Evolutionary conservation across 1,140 invertebrate species (phyloP).

Genomic region (Drosophila mojavensis): DNA sequence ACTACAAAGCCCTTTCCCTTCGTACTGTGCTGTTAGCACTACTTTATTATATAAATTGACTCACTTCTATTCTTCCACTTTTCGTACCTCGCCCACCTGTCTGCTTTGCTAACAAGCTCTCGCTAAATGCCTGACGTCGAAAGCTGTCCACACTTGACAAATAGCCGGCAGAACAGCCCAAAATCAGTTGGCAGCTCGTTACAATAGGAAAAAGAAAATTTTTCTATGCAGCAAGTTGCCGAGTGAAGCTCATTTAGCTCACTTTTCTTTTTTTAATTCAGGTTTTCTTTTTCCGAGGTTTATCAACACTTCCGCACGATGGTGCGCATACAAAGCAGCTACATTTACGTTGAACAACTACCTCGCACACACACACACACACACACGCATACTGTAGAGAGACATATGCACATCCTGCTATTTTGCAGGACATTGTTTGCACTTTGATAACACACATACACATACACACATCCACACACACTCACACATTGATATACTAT

Average conservation of each 20-base stretch:
- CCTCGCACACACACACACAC: constrained; percentile 46
- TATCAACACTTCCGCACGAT: constrained; percentile 80
- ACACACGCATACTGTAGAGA: constrained; percentile 25
- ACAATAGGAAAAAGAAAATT: constrained; percentile 3
- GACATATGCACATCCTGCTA: constrained; percentile 71
- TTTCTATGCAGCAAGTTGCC: constrained; percentile 29
- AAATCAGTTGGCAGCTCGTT: neutral
- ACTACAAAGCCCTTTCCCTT: no score
- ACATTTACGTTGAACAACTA: constrained; percentile 65
- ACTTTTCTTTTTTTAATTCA: constrained; percentile 12
- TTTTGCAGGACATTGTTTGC: constrained; percentile 81
- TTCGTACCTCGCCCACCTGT: neutral
- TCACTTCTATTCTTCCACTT: neutral
- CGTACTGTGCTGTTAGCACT: no score
- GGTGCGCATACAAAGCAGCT: constrained; percentile 76
- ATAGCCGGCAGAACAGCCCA: neutral
- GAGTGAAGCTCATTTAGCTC: constrained; percentile 61
- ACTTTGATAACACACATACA: constrained; percentile 69
- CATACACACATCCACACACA: neutral
- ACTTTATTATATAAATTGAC: neutral
- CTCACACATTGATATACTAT: constrained; percentile 29
- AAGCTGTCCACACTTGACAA: constrained; percentile 19
- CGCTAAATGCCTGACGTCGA: constrained; percentile 9
- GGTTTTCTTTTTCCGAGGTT: constrained; percentile 45
- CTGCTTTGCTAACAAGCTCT: neutral